A percentile compares a stretch with the other conserved stretches of the same genome.
Evolutionary conservation across 2,888 invertebrate genomes (phyloP).

Genomic region (Andrena chrysosceles): DNA sequence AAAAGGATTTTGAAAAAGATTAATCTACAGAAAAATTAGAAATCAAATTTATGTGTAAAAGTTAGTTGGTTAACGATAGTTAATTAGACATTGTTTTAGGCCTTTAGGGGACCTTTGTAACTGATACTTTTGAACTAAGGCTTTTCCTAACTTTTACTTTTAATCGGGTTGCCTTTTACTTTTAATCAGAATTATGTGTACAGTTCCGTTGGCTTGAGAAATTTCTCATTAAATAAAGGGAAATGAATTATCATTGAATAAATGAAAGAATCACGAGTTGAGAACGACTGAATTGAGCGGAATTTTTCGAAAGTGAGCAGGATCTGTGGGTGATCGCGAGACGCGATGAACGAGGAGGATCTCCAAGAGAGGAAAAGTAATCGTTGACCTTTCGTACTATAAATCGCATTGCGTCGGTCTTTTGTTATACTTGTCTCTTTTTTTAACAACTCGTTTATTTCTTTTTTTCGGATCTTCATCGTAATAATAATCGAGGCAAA

Average conservation of each 20-base stretch:
- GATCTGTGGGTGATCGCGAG: constrained; percentile 43
- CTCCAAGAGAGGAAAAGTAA: constrained; percentile 33
- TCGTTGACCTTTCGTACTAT: constrained; percentile 45
- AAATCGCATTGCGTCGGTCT: constrained; percentile 27
- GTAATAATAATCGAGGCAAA: too few relatives aligned
- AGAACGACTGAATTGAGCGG: constrained; percentile 43
- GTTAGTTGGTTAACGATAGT: too few relatives aligned
- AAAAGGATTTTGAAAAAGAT: too few relatives aligned
- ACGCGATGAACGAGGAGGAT: constrained; percentile 31
- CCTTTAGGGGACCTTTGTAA: too few relatives aligned
- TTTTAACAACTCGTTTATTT: not conserved
- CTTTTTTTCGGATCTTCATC: not conserved
- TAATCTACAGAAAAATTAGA: too few relatives aligned
- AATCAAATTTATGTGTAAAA: too few relatives aligned
- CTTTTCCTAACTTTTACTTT: not conserved
- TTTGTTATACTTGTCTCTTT: constrained; percentile 9
- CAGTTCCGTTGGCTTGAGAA: not conserved
- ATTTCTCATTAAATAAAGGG: not conserved
- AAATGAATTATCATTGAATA: not conserved
- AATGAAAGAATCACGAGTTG: constrained; percentile 26
- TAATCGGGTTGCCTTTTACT: not conserved
- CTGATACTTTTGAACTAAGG: too few relatives aligned
- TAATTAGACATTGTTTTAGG: too few relatives aligned
- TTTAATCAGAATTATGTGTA: not conserved
- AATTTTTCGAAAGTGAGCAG: constrained; percentile 48